A percentile compares a stretch with the other conserved stretches of the same genome.
phyloP scores from a whole-genome alignment of 37 sponge, comb jelly and placozoan genomes.

The Spongilla lacustris region DNA sequence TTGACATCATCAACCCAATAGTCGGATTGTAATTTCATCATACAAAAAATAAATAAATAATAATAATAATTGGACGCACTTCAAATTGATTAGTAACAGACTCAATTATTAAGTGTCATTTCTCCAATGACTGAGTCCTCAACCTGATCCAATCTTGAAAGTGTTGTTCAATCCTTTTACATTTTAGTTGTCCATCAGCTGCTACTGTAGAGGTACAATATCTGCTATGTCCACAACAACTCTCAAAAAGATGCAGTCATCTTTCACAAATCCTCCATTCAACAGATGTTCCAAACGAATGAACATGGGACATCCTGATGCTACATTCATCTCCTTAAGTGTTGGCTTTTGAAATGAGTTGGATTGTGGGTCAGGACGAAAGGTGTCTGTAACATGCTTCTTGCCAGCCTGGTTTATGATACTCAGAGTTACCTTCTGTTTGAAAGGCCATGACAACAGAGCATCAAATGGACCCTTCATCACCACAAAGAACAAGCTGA shows the following conservation, averaged over 20 bases:
- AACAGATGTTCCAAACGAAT: conserved; percentile 43
- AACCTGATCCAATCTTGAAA: too few species aligned
- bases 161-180: too few species aligned
- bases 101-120: too few species aligned
- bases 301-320: conserved; percentile 77
- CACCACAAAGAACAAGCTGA: conserved; percentile 80
- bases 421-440: conserved; percentile 72
- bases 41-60: too few species aligned
- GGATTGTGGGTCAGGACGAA: conserved; percentile 66
- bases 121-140: too few species aligned
- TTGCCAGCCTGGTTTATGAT: conserved; percentile 66
- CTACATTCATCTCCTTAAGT: conserved; percentile 78
- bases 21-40: too few species aligned
- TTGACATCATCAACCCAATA: too few species aligned
- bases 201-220: not conserved
- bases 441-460: conserved; percentile 75
- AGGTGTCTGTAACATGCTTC: conserved; percentile 58
- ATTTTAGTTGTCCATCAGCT: too few species aligned
- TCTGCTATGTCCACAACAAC: conserved; percentile 42
- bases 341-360: conserved; percentile 73
- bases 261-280: conserved; percentile 63
- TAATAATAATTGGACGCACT: too few species aligned
- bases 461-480: conserved; percentile 75
- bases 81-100: too few species aligned
- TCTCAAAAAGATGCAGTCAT: conserved; percentile 64